These are phyloP conservation scores for Biston stratarius DNA, from an alignment of 2,888 invertebrate genomes.

Conservation along the genomic window DNA sequence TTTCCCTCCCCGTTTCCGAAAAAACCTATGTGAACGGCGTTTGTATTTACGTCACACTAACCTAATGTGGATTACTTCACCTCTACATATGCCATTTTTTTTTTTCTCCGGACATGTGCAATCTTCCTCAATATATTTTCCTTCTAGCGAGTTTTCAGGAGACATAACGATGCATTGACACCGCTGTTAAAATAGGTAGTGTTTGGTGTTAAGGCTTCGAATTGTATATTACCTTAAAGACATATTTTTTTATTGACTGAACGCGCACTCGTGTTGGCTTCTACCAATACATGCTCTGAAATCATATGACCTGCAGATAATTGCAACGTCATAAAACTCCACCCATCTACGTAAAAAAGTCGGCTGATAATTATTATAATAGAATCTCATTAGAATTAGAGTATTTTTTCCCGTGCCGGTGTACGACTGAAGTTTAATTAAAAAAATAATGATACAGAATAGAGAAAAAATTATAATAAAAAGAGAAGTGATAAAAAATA, in stretches of 20 bases:
- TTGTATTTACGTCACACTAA: too few species aligned
- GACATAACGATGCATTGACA: too few species aligned
- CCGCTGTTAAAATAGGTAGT: too few species aligned
- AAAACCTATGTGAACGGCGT: too few species aligned
- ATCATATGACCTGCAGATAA: constrained; percentile 22
- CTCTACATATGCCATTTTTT: too few species aligned
- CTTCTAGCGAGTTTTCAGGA: too few species aligned
- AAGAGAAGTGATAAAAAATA: too few species aligned
- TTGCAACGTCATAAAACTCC: constrained; percentile 19
- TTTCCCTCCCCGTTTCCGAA: too few species aligned
- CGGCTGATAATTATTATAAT: constrained; percentile 19
- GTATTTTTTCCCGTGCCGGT: constrained; percentile 1
- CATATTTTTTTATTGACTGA: constrained; percentile 17
- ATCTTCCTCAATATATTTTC: too few species aligned
- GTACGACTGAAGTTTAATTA: not conserved
- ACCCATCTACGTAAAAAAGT: constrained; percentile 8
- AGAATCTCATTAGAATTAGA: constrained; percentile 22
- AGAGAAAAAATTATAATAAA: too few species aligned
- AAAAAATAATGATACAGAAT: not conserved
- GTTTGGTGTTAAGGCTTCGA: not conserved
- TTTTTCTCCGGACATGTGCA: too few species aligned
- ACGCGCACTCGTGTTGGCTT: constrained; percentile 9
- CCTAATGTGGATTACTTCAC: too few species aligned
- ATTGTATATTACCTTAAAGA: not conserved
- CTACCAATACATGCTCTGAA: constrained; percentile 18